phyloP scores from a whole-genome alignment of 2,888 invertebrate genomes.

The Noctua janthe region DNA sequence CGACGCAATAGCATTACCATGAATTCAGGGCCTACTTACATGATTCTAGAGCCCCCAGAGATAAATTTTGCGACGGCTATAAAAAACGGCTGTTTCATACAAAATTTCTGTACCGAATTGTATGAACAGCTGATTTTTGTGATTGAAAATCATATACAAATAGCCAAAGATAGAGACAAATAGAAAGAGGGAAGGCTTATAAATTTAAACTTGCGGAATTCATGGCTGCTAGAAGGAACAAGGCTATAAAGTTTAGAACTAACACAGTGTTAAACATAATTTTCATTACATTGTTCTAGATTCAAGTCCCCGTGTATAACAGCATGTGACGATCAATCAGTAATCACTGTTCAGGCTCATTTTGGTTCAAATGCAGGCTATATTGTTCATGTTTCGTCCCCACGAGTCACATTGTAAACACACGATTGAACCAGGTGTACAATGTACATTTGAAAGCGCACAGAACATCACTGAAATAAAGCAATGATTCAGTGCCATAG shows the following conservation, averaged over 20 bases:
- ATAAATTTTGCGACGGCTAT: not conserved
- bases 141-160: not conserved
- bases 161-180: too few species aligned
- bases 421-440: slow-evolving; percentile 41
- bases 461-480: slow-evolving; percentile 30
- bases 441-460: slow-evolving; percentile 36
- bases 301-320: not conserved
- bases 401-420: slow-evolving; percentile 37
- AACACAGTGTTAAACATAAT: not conserved
- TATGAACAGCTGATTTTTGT: not conserved
- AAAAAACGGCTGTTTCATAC: not conserved
- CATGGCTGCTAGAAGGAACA: not conserved
- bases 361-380: slow-evolving; percentile 34
- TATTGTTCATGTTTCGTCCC: slow-evolving; percentile 43
- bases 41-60: not conserved
- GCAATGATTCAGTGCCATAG: slow-evolving; percentile 54
- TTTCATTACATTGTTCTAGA: slow-evolving; percentile 1
- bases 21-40: not conserved
- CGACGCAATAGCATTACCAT: not conserved
- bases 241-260: not conserved
- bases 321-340: slow-evolving; percentile 15
- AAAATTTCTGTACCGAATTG: not conserved
- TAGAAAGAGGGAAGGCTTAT: too few species aligned
- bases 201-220: too few species aligned
- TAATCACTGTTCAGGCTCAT: slow-evolving; percentile 42